These are phyloP conservation scores for Ectobius pallidus DNA, from an alignment of 2,888 invertebrate species.

Conservation along the genomic window DNA sequence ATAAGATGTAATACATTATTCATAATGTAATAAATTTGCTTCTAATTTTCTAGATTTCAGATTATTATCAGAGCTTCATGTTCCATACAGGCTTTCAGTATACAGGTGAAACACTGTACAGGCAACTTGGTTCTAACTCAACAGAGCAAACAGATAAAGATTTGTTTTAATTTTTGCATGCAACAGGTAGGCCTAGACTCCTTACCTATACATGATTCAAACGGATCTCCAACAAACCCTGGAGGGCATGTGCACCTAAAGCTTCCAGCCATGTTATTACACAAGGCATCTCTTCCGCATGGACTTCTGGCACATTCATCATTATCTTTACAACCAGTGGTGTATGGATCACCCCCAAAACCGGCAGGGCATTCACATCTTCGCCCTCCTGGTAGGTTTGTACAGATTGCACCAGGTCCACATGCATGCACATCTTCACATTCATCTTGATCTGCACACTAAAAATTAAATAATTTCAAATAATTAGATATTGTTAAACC, in stretches of 20 bases:
- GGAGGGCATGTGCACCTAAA: constrained; percentile 83
- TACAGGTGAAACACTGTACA: too few species aligned
- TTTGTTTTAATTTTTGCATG: too few species aligned
- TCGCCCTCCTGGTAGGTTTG: constrained; percentile 79
- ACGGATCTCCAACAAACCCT: constrained; percentile 82
- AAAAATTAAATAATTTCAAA: constrained; percentile 26
- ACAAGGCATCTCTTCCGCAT: constrained; percentile 81
- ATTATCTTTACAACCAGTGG: constrained; percentile 72
- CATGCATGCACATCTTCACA: constrained; percentile 75
- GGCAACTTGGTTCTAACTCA: too few species aligned
- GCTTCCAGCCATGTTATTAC: constrained; percentile 78
- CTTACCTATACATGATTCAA: constrained; percentile 75
- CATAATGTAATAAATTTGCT: too few species aligned
- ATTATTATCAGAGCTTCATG: too few species aligned
- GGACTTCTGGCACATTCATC: constrained; percentile 77
- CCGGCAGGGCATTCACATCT: constrained; percentile 86
- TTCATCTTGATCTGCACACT: constrained; percentile 87
- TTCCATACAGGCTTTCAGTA: too few species aligned
- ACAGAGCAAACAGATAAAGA: too few species aligned
- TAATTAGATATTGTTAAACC: not conserved
- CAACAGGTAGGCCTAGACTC: too few species aligned
- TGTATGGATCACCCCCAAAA: constrained; percentile 79
- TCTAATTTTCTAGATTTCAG: too few species aligned
- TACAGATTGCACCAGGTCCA: constrained; percentile 79
- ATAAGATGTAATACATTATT: too few species aligned